Evolutionary conservation across 2,888 invertebrate species (phyloP).

Genomic region (Agrilus cyanescens): DNA sequence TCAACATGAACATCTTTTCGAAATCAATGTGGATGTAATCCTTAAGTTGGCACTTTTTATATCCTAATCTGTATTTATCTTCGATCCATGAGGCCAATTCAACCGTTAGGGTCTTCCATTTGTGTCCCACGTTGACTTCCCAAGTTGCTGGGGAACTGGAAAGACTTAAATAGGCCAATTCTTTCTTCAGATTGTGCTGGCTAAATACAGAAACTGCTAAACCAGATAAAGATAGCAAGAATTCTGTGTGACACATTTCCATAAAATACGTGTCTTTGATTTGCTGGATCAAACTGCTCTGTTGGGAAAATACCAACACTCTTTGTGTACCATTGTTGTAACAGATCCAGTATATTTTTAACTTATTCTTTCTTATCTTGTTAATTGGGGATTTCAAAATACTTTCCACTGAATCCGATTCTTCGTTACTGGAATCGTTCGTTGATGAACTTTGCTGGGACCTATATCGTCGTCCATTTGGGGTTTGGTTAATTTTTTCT

Average conservation of each 20-base stretch:
- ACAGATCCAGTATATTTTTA: conserved; percentile 70
- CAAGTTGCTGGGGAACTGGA: conserved; percentile 62
- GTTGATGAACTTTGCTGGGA: conserved; percentile 21
- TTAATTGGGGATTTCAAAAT: conserved; percentile 36
- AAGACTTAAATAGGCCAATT: conserved; percentile 56
- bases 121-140: conserved; percentile 69
- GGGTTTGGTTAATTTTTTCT: conserved; percentile 52
- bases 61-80: conserved; percentile 59
- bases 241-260: conserved; percentile 55
- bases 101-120: conserved; percentile 66
- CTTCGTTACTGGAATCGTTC: conserved; percentile 45
- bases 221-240: conserved; percentile 56
- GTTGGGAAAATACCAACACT: conserved; percentile 64
- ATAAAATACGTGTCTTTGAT: conserved; percentile 48
- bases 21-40: conserved; percentile 72
- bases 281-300: conserved; percentile 54
- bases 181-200: conserved; percentile 35
- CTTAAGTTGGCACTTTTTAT: conserved; percentile 60
- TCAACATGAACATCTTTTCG: conserved; percentile 76
- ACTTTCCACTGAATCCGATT: conserved; percentile 37
- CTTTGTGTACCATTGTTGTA: conserved; percentile 65
- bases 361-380: conserved; percentile 61
- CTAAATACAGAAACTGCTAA: conserved; percentile 50
- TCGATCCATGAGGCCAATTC: conserved; percentile 74
- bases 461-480: conserved; percentile 35